phyloP scores from a whole-genome alignment of 2,888 invertebrate species.

The Lapara coniferarum region DNA sequence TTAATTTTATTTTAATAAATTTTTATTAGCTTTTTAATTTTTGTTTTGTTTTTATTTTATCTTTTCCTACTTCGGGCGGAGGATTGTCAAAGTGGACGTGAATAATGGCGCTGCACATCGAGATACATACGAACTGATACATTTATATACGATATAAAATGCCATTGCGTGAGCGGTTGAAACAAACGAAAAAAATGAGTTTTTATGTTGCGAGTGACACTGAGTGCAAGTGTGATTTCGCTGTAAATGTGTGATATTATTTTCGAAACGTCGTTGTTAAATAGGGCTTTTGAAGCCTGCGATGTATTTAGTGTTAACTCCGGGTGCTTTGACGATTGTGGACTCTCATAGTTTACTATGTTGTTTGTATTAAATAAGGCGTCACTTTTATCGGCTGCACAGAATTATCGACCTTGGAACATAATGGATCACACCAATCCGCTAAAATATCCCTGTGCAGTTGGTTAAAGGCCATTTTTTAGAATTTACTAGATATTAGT shows the following conservation, averaged over 20 bases:
- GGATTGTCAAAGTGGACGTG: slow-evolving; percentile 80
- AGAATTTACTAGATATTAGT: slow-evolving; percentile 78
- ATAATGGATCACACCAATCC: slow-evolving; percentile 20
- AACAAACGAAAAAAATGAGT: slow-evolving; percentile 50
- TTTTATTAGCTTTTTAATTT: slow-evolving; percentile 54
- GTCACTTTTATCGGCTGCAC: slow-evolving; percentile 57
- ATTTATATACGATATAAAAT: slow-evolving; percentile 58
- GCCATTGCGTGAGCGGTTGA: slow-evolving; percentile 65
- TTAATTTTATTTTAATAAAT: slow-evolving; percentile 68
- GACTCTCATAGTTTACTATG: slow-evolving; percentile 78
- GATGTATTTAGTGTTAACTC: slow-evolving; percentile 80
- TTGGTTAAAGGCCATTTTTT: slow-evolving; percentile 65
- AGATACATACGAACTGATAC: slow-evolving; percentile 63
- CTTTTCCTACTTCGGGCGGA: slow-evolving; percentile 64
- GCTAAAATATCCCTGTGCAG: slow-evolving; percentile 48
- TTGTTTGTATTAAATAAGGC: slow-evolving; percentile 76
- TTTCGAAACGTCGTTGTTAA: slow-evolving; percentile 75
- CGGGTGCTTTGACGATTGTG: slow-evolving; percentile 84
- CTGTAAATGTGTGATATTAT: slow-evolving; percentile 82
- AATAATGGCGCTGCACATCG: slow-evolving; percentile 77
- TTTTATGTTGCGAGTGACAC: slow-evolving; percentile 63
- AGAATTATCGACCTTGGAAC: slow-evolving; percentile 21
- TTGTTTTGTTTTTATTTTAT: slow-evolving; percentile 58
- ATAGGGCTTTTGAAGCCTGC: slow-evolving; percentile 79
- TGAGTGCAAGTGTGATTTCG: slow-evolving; percentile 75